phyloP scores from a whole-genome alignment of 2,113 vertebrate species.

The Colistium nudipinnis region DNA sequence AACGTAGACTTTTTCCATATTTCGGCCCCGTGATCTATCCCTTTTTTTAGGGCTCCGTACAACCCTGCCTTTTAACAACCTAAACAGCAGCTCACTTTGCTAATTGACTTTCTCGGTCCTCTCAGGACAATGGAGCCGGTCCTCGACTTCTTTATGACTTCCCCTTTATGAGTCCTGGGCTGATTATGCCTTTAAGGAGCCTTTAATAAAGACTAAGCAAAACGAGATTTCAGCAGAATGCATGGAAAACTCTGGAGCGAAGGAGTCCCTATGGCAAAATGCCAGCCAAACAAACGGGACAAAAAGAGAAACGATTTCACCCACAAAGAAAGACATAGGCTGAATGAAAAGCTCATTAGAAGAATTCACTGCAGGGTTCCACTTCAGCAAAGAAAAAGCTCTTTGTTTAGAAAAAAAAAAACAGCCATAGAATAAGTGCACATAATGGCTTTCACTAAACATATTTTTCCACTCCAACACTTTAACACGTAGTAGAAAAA shows the following conservation, averaged over 20 bases:
- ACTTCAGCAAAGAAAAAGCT: slow-evolving; percentile 23
- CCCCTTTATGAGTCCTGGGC: slow-evolving; percentile 61
- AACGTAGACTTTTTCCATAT: slow-evolving; percentile 19
- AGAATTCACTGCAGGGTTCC: slow-evolving; percentile 21
- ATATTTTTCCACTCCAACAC: slow-evolving; percentile 8
- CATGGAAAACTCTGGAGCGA: slow-evolving; percentile 42
- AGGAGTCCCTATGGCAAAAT: slow-evolving; percentile 39
- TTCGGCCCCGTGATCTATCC: slow-evolving; percentile 17
- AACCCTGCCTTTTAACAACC: slow-evolving; percentile 16
- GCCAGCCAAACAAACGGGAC: slow-evolving; percentile 39
- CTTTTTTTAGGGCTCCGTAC: slow-evolving; percentile 13
- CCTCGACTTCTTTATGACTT: slow-evolving; percentile 77
- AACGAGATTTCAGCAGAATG: slow-evolving; percentile 61
- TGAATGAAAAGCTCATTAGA: slow-evolving; percentile 45
- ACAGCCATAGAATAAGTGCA: neutral
- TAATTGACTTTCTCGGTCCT: slow-evolving; percentile 69
- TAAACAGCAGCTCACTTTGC: slow-evolving; percentile 54
- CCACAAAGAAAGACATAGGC: slow-evolving; percentile 10
- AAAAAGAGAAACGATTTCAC: slow-evolving; percentile 23
- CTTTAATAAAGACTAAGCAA: slow-evolving; percentile 74
- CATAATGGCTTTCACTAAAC: slow-evolving; percentile 4
- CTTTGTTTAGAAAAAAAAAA: slow-evolving; percentile 25
- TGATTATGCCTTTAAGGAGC: slow-evolving; percentile 64
- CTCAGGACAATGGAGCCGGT: slow-evolving; percentile 59
- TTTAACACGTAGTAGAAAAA: neutral